Evolutionary conservation across 2,113 vertebrate species (phyloP), one percentile per base, ranked within the genome.

Genomic region (Casuarius casuarius): DNA sequence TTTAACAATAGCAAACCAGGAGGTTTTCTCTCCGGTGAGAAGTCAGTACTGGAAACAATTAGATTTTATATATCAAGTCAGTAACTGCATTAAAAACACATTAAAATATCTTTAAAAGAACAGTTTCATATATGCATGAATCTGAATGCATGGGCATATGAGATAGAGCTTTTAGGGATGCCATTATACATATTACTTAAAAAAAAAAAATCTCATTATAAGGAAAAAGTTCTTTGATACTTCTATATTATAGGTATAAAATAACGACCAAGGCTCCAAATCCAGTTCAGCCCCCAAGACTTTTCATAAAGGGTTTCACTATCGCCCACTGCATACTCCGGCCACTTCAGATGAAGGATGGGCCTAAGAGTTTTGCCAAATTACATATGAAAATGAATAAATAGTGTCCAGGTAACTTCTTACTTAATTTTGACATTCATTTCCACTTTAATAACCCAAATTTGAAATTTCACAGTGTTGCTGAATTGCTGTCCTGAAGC

Each of bases 1-100:
- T 84, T 95, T 95, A 96, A 97, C 88, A 91, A 96, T 94, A 89
- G 73, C 23, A 96, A 94, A 81, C 63, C 72, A 95, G 59, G 76
- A 93, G 46, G 51, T 95, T 90, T 90, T 92, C 76, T 56, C 79
- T 92, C 54, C 28, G 23, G 48, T 81, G 89, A 85, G 46, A 79
- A 92, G 12, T 67, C 54, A 49, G 28, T 46, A 89, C 77, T 88
- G 48, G 56, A 93, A 97, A 90, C 29, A 96, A 96, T 93, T 82
- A 62, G 29, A 68, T 76, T 93, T 94, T 67, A 78, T 81, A 44
- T 67, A 49, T 40, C 29, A 81, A 81, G 26, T 91, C 31, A 52
- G 7, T 58, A 71, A 63, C 35, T 85, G 22, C 11, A 76, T 18
- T 81, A 72, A 85, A 93, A 94, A 4, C 10, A 70, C 7, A 63